Evolutionary conservation across 30 jellyfish, hydroid and myxozoan genomes (phyloP).

Genomic region (Nemopilema nomurai): DNA sequence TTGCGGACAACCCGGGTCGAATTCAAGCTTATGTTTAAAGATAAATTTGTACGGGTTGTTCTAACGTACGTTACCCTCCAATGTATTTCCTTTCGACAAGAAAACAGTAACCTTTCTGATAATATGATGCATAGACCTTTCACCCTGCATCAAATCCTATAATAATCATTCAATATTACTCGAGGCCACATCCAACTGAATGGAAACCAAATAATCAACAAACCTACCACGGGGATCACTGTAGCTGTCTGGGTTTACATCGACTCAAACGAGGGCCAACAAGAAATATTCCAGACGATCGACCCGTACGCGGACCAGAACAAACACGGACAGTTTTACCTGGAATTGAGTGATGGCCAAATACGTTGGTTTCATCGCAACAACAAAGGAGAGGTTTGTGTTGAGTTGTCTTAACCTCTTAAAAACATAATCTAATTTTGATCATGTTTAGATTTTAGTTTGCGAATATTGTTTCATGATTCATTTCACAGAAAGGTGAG

Average conservation of each 20-base stretch:
- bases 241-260: constrained; percentile 86
- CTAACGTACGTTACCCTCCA: no score
- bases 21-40: no score
- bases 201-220: constrained; percentile 71
- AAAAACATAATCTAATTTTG: background rate
- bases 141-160: no score
- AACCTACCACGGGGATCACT: constrained; percentile 79
- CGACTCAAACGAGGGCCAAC: constrained; percentile 88
- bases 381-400: constrained; percentile 84
- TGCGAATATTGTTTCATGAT: no score
- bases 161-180: no score
- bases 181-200: constrained; percentile 77
- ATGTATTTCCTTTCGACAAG: no score
- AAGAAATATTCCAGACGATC: constrained; percentile 87
- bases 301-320: constrained; percentile 81
- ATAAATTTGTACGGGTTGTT: no score
- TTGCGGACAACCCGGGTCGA: no score
- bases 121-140: no score
- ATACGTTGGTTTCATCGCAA: constrained; percentile 92
- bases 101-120: no score
- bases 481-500: background rate
- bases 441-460: no score
- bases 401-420: no score
- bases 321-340: constrained; percentile 91
- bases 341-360: constrained; percentile 86